phyloP scores from a whole-genome alignment of 2,113 vertebrate species.

The Nicator chloris region DNA sequence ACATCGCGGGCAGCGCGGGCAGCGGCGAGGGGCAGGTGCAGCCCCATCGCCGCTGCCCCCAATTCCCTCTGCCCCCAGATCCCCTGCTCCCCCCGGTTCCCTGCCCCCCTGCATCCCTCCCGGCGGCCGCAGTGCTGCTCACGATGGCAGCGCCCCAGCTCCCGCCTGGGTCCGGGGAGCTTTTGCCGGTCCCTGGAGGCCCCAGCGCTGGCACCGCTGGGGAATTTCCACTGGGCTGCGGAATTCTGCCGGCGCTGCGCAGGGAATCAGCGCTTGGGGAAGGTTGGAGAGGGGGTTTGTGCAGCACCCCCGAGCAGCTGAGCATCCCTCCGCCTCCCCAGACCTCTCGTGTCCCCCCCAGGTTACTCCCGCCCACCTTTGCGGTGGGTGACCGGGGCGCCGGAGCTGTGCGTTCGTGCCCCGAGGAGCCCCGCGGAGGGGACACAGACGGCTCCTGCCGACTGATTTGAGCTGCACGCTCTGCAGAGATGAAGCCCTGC shows the following conservation, averaged over 20 bases:
- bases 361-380: neutral
- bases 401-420: fast-evolving
- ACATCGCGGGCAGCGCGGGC: fast-evolving
- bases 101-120: fast-evolving
- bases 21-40: neutral
- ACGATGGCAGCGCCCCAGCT: neutral
- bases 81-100: fast-evolving
- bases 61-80: neutral
- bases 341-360: fast-evolving
- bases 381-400: fast-evolving
- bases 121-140: fast-evolving
- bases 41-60: neutral
- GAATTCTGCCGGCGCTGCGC: neutral
- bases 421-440: fast-evolving
- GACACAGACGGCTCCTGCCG: fast-evolving
- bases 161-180: neutral
- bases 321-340: neutral
- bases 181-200: neutral
- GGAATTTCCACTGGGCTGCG: constrained; percentile 17
- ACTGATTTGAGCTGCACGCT: fast-evolving
- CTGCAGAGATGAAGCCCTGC: neutral
- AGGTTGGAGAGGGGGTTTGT: fast-evolving
- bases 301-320: neutral
- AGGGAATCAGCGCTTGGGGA: fast-evolving
- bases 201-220: neutral